Conservation (phyloP, 2,113 vertebrate species). For the Potamarius usumacintae region DNA sequence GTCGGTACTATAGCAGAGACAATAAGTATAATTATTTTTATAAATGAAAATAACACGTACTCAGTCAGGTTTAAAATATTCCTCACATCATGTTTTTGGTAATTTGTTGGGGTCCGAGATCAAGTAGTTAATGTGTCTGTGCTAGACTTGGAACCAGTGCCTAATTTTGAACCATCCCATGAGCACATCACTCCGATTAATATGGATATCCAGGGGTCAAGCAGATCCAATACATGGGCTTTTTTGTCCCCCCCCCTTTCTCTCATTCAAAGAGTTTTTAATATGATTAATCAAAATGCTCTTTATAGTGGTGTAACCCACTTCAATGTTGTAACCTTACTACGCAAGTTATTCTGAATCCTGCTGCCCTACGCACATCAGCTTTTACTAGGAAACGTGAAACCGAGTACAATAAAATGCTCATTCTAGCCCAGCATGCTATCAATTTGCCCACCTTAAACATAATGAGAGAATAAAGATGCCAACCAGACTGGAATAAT, state of each 20-base stretch:
- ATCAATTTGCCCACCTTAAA: background rate
- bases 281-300: background rate
- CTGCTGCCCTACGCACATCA: background rate
- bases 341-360: background rate
- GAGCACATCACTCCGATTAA: background rate
- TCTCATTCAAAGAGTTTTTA: too few species aligned
- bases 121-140: background rate
- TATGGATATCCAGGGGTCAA: background rate
- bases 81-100: background rate
- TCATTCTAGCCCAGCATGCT: background rate
- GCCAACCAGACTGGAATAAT: background rate
- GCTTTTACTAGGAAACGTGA: background rate
- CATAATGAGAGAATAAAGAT: background rate
- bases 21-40: background rate
- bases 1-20: background rate
- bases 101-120: background rate
- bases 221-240: background rate
- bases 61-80: background rate
- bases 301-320: background rate
- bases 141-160: background rate
- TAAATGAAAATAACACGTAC: background rate
- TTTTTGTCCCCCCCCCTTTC: too few species aligned
- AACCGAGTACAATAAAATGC: background rate
- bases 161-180: background rate
- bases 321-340: background rate